Base-by-base conservation (phyloP, 2,888 invertebrate species). In the Hyppa rectilinea region DNA sequence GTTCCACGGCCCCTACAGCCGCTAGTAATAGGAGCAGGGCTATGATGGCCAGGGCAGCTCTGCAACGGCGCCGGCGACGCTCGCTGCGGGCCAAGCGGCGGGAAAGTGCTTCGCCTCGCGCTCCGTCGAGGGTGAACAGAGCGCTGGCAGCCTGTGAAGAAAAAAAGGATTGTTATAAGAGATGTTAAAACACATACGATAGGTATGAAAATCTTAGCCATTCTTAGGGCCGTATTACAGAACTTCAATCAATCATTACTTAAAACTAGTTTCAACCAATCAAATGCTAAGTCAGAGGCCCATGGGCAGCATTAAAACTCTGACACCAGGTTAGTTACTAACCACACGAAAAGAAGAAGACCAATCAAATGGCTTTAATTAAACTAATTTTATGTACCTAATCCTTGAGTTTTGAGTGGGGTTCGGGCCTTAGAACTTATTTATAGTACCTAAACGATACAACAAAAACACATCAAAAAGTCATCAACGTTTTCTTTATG, bases 111-210 rank as follows among this genome's bases (percentile, higher is more conserved):
- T 97, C 97, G 4, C 97, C 96, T 34, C 97, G 95, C 4, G 97
- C 96, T 4, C 97, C 96, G 85, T 97, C 97, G 67, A 97, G 94
- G 0, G 97, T 97, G 91, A 97, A 97, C 75, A 97, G 97, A 0
- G 97, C 95, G 58, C 97, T 96, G 68, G 96, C 96, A 23, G 97
- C 97, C 97, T 97, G 94, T 10, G 95, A 95, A 72, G 55, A 50
- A 77, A 62, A 40, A 66, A 55, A 23, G 0, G 5, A 14, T 23
- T 10, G 3, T 17, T 49, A 52, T 20, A 20, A 29, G 36, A 49
- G 14, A 34, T 34, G 2, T 34, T 1, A 55, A 56, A 55, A 20
- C 4, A 58, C 4, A 29, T 20, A 34, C 2, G 6, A 23, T 23
- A 7, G n/a, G 2, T 38, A 36, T 34, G 7, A 55, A 34, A 34